Evolutionary conservation across 2,113 vertebrate genomes (phyloP).

Genomic region (Dasyprocta punctata): DNA sequence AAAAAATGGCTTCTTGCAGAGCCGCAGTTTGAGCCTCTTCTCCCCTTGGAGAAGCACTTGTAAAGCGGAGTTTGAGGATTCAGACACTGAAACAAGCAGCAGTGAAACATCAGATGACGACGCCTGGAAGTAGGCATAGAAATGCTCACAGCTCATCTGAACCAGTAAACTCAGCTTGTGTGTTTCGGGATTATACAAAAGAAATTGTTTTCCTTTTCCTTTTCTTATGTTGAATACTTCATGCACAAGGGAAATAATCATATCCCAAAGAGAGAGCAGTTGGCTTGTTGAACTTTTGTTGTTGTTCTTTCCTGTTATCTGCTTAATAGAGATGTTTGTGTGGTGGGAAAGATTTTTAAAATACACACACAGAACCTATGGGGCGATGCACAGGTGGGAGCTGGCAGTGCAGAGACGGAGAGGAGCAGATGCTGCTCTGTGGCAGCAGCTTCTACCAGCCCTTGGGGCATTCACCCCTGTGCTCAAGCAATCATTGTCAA

Average conservation of each 20-base stretch:
- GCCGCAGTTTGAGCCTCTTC: conserved; percentile 92
- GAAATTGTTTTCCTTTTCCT: conserved; percentile 88
- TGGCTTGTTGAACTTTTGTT: conserved; percentile 89
- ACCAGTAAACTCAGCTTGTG: conserved; percentile 86
- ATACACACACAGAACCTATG: conserved; percentile 43
- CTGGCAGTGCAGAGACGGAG: conserved; percentile 80
- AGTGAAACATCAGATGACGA: conserved; percentile 98
- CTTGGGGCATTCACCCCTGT: conserved; percentile 83
- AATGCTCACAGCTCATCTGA: conserved; percentile 81
- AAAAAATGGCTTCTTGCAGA: conserved; percentile 94
- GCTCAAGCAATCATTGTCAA: conserved; percentile 93
- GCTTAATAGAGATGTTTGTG: conserved; percentile 94
- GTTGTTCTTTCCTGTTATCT: conserved; percentile 87
- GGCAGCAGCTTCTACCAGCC: conserved; percentile 88
- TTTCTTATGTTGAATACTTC: conserved; percentile 89
- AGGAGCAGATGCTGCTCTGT: conserved; percentile 87
- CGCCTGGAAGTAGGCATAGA: conserved; percentile 90
- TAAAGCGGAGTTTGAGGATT: conserved; percentile 94
- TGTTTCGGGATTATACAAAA: conserved; percentile 86
- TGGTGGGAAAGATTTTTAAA: conserved; percentile 86
- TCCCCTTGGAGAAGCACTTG: conserved; percentile 96
- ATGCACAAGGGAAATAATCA: conserved; percentile 98
- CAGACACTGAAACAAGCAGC: conserved; percentile 97
- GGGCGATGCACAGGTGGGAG: conserved; percentile 85
- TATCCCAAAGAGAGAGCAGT: conserved; percentile 93